These are phyloP conservation scores for Cephalophus harveyi DNA, from an alignment of 2,113 vertebrate genomes.

Conservation along the genomic window DNA sequence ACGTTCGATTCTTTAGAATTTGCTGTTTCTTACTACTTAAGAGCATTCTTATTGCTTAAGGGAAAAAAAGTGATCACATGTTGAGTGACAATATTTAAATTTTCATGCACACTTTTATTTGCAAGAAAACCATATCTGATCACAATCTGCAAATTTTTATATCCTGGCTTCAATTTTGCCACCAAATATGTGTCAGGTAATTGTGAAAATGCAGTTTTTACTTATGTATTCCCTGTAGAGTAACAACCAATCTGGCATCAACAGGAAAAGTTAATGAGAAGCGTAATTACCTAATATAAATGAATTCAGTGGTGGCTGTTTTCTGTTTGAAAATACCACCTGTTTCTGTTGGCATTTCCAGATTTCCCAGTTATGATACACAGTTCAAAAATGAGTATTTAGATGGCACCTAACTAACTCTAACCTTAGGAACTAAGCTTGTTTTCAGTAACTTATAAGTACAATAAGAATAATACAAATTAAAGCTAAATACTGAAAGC, in stretches of 20 bases:
- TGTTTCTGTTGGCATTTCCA: slow-evolving; percentile 62
- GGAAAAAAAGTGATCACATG: not conserved
- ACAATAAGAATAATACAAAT: not conserved
- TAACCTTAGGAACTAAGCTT: not conserved
- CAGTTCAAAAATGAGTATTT: not conserved
- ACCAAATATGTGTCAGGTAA: slow-evolving; percentile 59
- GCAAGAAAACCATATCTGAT: not conserved
- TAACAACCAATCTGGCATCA: slow-evolving; percentile 65
- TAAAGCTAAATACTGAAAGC: not conserved
- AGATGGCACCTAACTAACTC: not conserved
- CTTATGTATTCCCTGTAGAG: slow-evolving; percentile 59
- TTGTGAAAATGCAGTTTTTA: slow-evolving; percentile 67
- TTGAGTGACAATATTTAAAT: not conserved
- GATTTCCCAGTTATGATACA: not conserved
- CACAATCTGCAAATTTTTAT: not conserved
- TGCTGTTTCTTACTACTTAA: not conserved
- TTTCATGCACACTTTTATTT: not conserved
- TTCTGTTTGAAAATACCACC: slow-evolving; percentile 69
- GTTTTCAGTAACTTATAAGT: not conserved
- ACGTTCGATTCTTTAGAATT: not conserved
- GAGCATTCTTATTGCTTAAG: not conserved
- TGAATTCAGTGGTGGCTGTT: slow-evolving; percentile 65
- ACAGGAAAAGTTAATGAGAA: slow-evolving; percentile 71
- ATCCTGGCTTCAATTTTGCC: slow-evolving; percentile 52
- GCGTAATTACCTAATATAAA: slow-evolving; percentile 74